A percentile compares a stretch with the other conserved stretches of the same genome.
Evolutionary conservation across 1,140 invertebrate genomes (phyloP).

Genomic region (Myzus persicae): DNA sequence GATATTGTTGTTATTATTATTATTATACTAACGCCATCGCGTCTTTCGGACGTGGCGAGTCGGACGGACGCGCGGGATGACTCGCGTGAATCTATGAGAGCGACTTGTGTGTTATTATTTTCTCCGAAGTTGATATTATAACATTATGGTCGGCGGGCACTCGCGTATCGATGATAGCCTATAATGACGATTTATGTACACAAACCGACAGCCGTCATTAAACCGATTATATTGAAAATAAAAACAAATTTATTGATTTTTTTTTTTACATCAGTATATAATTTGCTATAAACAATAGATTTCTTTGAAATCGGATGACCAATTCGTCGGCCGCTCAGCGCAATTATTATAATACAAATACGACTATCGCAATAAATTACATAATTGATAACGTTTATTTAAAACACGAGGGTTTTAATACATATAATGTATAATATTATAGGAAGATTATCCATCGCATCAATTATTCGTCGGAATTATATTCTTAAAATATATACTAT

Average conservation of each 20-base stretch:
- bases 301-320: slow-evolving; percentile 11
- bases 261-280: background rate
- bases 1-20: background rate
- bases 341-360: slow-evolving; percentile 1
- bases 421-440: background rate
- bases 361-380: slow-evolving; percentile 14
- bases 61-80: background rate
- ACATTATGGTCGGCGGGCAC: background rate
- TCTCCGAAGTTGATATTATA: background rate
- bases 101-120: background rate
- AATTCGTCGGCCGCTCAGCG: background rate
- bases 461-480: background rate
- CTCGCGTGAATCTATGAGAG: background rate
- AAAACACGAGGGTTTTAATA: background rate
- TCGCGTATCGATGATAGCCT: background rate
- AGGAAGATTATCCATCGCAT: background rate
- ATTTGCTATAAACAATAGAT: slow-evolving; percentile 25
- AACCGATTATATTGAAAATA: slow-evolving; percentile 4
- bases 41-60: background rate
- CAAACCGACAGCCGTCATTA: background rate
- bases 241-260: background rate
- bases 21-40: background rate
- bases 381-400: slow-evolving; percentile 30
- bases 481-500: background rate
- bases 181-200: background rate